Conservation (phyloP, 2,888 invertebrate genomes). For the Pelosia muscerda region DNA sequence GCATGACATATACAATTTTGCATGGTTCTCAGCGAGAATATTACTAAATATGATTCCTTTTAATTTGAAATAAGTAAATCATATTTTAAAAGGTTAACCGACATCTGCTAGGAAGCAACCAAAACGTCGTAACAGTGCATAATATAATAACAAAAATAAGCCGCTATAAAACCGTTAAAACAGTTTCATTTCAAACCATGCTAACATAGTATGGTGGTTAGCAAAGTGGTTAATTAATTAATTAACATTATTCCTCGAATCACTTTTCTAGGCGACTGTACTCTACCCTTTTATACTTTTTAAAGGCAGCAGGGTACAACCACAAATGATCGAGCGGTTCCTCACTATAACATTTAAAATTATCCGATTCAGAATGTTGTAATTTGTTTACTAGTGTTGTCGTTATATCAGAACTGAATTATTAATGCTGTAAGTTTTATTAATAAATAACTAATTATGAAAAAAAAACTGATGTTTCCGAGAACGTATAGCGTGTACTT, state of each 20-base stretch:
- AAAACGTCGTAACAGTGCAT: too few species aligned
- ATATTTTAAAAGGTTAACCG: too few species aligned
- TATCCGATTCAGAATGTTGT: slow-evolving; percentile 76
- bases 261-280: slow-evolving; percentile 63
- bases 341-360: slow-evolving; percentile 77
- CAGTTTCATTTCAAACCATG: background rate
- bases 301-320: slow-evolving; percentile 71
- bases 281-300: slow-evolving; percentile 80
- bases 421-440: slow-evolving; percentile 4
- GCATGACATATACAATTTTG: background rate
- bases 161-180: too few species aligned
- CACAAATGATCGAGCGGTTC: slow-evolving; percentile 79
- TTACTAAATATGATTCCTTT: too few species aligned
- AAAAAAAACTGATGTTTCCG: background rate
- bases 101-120: too few species aligned
- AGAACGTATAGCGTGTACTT: background rate
- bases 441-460: background rate
- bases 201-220: background rate
- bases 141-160: too few species aligned
- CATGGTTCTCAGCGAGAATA: too few species aligned
- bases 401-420: slow-evolving; percentile 15
- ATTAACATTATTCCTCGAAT: slow-evolving; percentile 8
- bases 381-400: slow-evolving; percentile 76
- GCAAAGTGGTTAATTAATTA: background rate
- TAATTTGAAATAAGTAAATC: too few species aligned